Evolutionary conservation across 2,888 invertebrate species (phyloP).

Genomic region (Patella caerulea): DNA sequence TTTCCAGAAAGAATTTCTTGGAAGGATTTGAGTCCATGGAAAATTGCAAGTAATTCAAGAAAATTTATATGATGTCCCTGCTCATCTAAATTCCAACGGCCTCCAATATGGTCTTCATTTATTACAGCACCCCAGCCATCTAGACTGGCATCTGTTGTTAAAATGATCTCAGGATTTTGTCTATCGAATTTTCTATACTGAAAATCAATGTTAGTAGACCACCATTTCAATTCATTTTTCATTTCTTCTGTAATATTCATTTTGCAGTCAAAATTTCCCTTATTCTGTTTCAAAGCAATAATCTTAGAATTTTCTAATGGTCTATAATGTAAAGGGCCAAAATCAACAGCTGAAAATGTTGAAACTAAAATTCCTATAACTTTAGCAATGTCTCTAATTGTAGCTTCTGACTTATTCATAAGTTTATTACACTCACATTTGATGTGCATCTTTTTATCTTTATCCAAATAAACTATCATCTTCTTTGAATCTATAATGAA

Average conservation of each 20-base stretch:
- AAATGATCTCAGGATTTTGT: not conserved
- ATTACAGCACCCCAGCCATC: slow-evolving; percentile 1
- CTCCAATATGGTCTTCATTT: not conserved
- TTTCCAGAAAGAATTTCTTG: not conserved
- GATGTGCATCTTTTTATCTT: not conserved
- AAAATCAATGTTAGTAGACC: not conserved
- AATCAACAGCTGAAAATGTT: not conserved
- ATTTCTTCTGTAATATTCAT: not conserved
- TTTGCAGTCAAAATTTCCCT: not conserved
- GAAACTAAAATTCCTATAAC: not conserved
- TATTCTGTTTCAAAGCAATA: not conserved
- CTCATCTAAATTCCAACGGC: not conserved
- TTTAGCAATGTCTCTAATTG: not conserved
- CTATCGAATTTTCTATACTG: not conserved
- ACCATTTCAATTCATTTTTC: not conserved
- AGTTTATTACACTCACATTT: not conserved
- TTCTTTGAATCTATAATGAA: not conserved
- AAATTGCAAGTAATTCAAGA: slow-evolving; percentile 19
- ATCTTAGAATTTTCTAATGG: not conserved
- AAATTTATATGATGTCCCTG: slow-evolving; percentile 58
- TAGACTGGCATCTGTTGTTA: slow-evolving; percentile 1
- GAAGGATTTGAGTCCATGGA: slow-evolving; percentile 9
- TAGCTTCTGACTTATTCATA: not conserved
- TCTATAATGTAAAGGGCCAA: not conserved
- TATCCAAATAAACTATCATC: not conserved